Evolutionary conservation across 2,797 vertebrate species (phyloP), one percentile per base, ranked within the genome.

Genomic region (Oceanodroma leucorhoa): DNA sequence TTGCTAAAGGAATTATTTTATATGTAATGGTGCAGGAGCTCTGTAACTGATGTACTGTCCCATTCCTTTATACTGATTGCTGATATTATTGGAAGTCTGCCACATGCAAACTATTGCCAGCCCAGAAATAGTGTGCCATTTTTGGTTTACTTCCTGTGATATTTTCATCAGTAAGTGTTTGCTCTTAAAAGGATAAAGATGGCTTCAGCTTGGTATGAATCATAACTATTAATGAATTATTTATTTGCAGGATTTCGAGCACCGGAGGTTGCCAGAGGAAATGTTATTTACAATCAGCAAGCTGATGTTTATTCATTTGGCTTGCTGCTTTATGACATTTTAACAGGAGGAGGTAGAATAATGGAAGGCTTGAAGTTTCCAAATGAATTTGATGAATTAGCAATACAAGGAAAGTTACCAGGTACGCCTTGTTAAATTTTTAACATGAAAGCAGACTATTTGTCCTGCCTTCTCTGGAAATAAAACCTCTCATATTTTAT

Each of bases 251-350:
- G 99, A 75, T 99, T 99, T 97, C 97, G 99, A 87, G 99, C 99
- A 0, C 99, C 99, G 7, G 99, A 99, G 95, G 99, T 99, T 43
- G 99, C 99, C 75, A 98, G 98, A 89, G 99, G 99, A 92, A 99
- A 99, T 71, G 99, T 99, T 92, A 99, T 99, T 98, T 99, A 99
- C 96, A 99, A 99, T 96, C 98, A 99, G 85, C 99, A 99, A 97
- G 99, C 99, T 16, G 99, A 99, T 84, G 95, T 99, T 76, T 99
- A 99, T 97, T 99, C 99, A 2, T 99, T 99, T 87, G 99, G 99
- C 75, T 98, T 99, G 95, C 98, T 99, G 48, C 98, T 99, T 27
- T 99, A 99, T 93, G 99, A 99, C 97, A 99, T 99, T 91, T 97
- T 99, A 97, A 99, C 99, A 83, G 98, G 98, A 34, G 99, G 99